Base-by-base conservation (phyloP, 1,140 invertebrate genomes). In the Pseudomyrmex sp. region DNA sequence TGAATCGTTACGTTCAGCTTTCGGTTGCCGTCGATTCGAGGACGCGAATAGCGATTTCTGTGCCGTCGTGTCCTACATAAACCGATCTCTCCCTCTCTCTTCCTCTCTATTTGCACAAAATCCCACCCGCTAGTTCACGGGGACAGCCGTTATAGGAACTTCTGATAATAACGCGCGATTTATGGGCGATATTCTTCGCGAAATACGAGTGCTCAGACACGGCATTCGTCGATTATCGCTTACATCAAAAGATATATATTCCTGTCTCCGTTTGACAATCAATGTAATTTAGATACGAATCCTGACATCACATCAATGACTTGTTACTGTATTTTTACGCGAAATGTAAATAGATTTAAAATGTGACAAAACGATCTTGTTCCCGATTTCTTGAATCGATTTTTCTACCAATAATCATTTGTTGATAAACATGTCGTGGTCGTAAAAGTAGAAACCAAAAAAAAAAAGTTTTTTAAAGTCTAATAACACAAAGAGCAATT, bases 131-230 rank as follows among this genome's bases (percentile, higher is more conserved):
- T 79, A 79, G 66, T 59, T 70, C 59, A 70, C 54, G 23, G n/a
- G 9, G 54, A 59, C 54, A 70, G 66, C 18, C 46, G 50, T 80
- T 72, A 66, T 70, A 61, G 54, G 44, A 80, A 72, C 20, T 80
- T 70, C 65, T 59, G 56, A 70, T 80, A 80, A 80, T 80, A 80
- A 70, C 66, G 9, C 20, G 66, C 76, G 56, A 72, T 80, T 80
- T 80, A 72, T 70, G 66, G 20, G 18, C 54, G 12, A 72, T 72
- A 23, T 13, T 44, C 44, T 35, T 80, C 44, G 20, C 66, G 20
- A 72, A 80, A 80, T 80, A 80, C 56, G 66, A 80, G 66, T 80
- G 68, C 23, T 48, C 8, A 15, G 66, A 72, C 44, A 80, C 66
- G 76, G 44, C 44, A 48, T 72, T 80, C 23, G 15, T 59, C 65